Percentiles rank a stretch among this genome's conserved stretches.
These are phyloP conservation scores for Pandemis heparana DNA, from an alignment of 2,888 invertebrate genomes.

Conservation along the genomic window DNA sequence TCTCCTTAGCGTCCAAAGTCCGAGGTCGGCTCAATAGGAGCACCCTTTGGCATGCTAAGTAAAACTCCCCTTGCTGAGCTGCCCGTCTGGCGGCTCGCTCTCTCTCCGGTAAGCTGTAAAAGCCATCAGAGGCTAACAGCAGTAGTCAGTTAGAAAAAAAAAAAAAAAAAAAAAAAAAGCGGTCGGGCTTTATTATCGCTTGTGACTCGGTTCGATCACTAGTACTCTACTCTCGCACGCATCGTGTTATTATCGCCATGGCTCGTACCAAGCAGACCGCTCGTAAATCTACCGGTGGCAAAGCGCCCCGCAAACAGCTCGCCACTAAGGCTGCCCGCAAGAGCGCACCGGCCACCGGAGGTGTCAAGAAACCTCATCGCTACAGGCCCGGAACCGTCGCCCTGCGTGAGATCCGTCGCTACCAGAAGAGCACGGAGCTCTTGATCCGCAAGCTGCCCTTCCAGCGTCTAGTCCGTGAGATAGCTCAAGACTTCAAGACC, in stretches of 20 bases:
- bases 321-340: slow-evolving; percentile 96
- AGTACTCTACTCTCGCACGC: no score
- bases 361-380: slow-evolving; percentile 93
- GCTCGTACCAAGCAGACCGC: slow-evolving; percentile 95
- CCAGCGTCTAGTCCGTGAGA: slow-evolving; percentile 96
- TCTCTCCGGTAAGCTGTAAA: no score
- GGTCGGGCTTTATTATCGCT: no score
- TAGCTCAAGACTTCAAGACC: slow-evolving; percentile 96
- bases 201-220: no score
- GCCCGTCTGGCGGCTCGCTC: no score
- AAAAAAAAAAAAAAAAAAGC: no score
- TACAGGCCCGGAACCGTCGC: slow-evolving; percentile 96
- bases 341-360: slow-evolving; percentile 94
- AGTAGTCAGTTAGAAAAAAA: no score
- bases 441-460: slow-evolving; percentile 94
- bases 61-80: no score
- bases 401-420: slow-evolving; percentile 95
- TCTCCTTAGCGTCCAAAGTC: no score
- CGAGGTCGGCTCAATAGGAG: no score
- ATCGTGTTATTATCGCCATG: neutral
- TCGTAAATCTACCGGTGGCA: slow-evolving; percentile 93
- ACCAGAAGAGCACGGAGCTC: slow-evolving; percentile 96
- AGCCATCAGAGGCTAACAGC: no score
- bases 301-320: slow-evolving; percentile 4
- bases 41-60: no score